Conservation (phyloP, 2,888 invertebrate species). For the Caenorhabditis becei region DNA sequence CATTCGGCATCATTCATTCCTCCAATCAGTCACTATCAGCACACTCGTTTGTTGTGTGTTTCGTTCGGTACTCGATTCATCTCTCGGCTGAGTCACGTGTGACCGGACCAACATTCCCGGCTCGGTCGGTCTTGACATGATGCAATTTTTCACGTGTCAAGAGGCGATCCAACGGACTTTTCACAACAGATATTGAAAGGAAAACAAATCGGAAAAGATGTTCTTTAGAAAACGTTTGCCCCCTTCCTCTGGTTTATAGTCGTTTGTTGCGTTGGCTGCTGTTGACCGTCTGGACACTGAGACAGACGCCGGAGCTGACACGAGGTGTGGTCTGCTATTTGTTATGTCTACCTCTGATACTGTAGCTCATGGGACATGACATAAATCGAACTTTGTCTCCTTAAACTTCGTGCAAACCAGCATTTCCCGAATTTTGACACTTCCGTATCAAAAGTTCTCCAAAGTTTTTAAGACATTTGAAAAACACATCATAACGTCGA, state of each 20-base stretch:
- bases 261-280: conserved; percentile 27
- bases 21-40: neutral
- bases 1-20: neutral
- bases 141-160: conserved; percentile 46
- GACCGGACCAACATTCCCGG: conserved; percentile 34
- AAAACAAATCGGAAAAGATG: conserved; percentile 20
- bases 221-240: conserved; percentile 28
- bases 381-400: neutral
- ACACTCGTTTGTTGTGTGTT: conserved; percentile 21
- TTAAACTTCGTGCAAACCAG: neutral
- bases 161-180: neutral
- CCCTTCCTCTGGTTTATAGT: conserved; percentile 10
- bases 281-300: conserved; percentile 12
- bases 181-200: conserved; percentile 42
- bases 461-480: neutral
- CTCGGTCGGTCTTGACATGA: conserved; percentile 28
- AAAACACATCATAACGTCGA: neutral
- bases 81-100: conserved; percentile 19
- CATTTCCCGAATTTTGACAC: neutral
- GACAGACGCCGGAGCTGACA: too few relatives aligned
- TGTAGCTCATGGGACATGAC: conserved; percentile 24
- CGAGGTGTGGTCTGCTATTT: conserved; percentile 23
- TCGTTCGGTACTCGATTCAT: neutral
- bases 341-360: conserved; percentile 42
- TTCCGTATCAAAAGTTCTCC: conserved; percentile 2